Evolutionary conservation across 2,113 vertebrate genomes (phyloP).

Genomic region (Lampris incognitus): DNA sequence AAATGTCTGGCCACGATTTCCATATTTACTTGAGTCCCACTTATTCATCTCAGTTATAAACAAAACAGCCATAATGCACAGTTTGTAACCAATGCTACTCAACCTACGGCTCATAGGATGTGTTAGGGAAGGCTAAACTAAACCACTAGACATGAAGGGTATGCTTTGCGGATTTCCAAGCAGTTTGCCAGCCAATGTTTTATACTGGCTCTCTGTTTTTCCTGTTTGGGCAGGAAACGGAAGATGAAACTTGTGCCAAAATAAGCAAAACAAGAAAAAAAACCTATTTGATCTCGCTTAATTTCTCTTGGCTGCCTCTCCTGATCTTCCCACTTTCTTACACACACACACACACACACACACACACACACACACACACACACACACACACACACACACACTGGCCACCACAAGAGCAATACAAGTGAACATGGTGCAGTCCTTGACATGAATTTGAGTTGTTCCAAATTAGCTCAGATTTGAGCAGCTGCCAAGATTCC

Average conservation of each 20-base stretch:
- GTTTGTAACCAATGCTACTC: too few relatives aligned
- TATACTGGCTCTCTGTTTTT: slow-evolving; percentile 8
- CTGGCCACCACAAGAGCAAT: slow-evolving; percentile 49
- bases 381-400: not conserved
- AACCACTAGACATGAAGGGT: not conserved
- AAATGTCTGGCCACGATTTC: too few relatives aligned
- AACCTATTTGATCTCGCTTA: slow-evolving; percentile 43
- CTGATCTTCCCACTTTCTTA: not conserved
- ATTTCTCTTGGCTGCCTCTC: slow-evolving; percentile 19
- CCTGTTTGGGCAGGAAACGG: slow-evolving; percentile 19
- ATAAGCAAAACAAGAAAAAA: slow-evolving; percentile 7
- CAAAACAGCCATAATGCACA: too few relatives aligned
- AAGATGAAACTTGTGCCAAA: slow-evolving; percentile 33
- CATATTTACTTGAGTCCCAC: too few relatives aligned
- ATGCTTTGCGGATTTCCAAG: slow-evolving; percentile 6
- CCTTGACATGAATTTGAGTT: slow-evolving; percentile 61
- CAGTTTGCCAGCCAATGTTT: slow-evolving; percentile 11
- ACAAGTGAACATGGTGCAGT: slow-evolving; percentile 56
- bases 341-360: slow-evolving; percentile 30
- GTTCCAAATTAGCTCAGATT: slow-evolving; percentile 66
- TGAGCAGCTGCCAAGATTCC: slow-evolving; percentile 54
- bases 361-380: not conserved
- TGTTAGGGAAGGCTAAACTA: slow-evolving; percentile 15
- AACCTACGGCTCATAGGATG: not conserved
- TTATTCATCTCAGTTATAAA: too few relatives aligned